Conservation (phyloP, 2,797 vertebrate species). For the Trachops cirrhosus region DNA sequence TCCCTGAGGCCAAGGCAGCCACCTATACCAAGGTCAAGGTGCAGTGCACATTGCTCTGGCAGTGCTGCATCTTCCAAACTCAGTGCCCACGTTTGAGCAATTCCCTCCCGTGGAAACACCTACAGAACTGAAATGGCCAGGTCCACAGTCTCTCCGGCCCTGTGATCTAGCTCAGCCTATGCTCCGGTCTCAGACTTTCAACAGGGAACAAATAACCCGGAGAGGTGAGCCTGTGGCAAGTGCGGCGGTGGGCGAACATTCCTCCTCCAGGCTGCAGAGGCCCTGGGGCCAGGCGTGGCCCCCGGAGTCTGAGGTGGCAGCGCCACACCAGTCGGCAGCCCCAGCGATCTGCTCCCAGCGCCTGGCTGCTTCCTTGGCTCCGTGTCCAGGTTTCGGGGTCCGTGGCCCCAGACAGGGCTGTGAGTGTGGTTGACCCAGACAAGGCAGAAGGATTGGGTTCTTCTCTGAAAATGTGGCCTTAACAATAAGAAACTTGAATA, state of each 20-base stretch:
- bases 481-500: neutral
- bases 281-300: rapidly evolving
- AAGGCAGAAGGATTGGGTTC: neutral
- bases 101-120: neutral
- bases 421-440: neutral
- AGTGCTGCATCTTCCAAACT: neutral
- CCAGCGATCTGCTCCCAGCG: rapidly evolving
- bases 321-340: neutral
- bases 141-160: too few species aligned
- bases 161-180: neutral
- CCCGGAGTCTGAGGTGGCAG: rapidly evolving
- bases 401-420: neutral
- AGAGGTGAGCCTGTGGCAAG: neutral
- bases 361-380: neutral
- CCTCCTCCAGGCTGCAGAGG: neutral
- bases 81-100: neutral
- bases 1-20: neutral
- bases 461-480: neutral
- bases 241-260: rapidly evolving
- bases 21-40: neutral
- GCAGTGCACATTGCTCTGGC: neutral
- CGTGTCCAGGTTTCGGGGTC: neutral
- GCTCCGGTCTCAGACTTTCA: neutral
- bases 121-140: neutral
- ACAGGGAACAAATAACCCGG: neutral